Conservation (phyloP, 2,797 vertebrate species). For the Oreonectes daqikongensis region DNA sequence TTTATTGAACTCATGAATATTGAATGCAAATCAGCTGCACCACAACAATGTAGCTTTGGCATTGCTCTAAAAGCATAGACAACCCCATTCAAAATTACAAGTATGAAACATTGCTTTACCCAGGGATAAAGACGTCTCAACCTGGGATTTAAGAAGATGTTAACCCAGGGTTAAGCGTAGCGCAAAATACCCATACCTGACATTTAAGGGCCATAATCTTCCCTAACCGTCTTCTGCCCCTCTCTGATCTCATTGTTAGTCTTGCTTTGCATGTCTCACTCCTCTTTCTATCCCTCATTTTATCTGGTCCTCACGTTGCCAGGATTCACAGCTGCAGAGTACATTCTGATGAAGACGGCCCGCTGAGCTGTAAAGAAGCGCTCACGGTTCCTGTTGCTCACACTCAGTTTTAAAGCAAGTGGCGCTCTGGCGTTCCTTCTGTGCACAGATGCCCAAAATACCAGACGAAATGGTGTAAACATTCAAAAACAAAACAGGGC, state of each 20-base stretch:
- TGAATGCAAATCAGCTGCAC: background rate
- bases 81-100: background rate
- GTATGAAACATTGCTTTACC: background rate
- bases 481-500: conserved; percentile 24
- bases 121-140: background rate
- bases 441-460: conserved; percentile 29
- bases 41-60: background rate
- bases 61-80: background rate
- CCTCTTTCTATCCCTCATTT: conserved; percentile 14
- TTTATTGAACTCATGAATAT: background rate
- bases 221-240: background rate
- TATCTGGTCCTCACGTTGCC: conserved; percentile 19
- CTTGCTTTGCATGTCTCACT: conserved; percentile 23
- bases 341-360: conserved; percentile 45
- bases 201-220: conserved; percentile 1
- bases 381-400: conserved; percentile 17
- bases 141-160: background rate
- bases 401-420: conserved; percentile 32
- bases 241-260: background rate
- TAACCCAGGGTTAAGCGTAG: background rate
- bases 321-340: conserved; percentile 43
- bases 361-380: conserved; percentile 35
- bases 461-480: conserved; percentile 41
- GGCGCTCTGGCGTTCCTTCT: conserved; percentile 17
- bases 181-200: background rate